A percentile compares a stretch with the other conserved stretches of the same genome.
Evolutionary conservation across 2,797 vertebrate species (phyloP).

Genomic region (Tinamus major): DNA sequence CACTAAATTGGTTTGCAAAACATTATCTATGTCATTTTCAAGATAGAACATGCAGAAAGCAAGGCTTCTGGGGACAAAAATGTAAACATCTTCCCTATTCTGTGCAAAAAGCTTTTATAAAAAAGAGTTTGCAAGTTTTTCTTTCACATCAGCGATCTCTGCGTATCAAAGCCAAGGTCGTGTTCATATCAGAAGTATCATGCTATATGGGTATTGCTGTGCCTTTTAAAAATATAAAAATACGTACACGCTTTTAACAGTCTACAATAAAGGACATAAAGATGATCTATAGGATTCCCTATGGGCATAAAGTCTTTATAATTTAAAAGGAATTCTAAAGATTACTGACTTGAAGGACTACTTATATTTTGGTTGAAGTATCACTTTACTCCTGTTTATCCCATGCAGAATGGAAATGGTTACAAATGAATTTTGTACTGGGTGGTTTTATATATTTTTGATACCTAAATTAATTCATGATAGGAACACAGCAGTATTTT

Average conservation of each 20-base stretch:
- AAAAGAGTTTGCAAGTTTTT: slow-evolving; percentile 70
- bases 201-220: slow-evolving; percentile 68
- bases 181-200: slow-evolving; percentile 68
- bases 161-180: slow-evolving; percentile 66
- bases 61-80: slow-evolving; percentile 68
- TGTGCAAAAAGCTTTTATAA: slow-evolving; percentile 69
- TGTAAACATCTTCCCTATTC: slow-evolving; percentile 70
- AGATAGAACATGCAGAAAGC: slow-evolving; percentile 60
- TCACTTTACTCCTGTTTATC: not conserved
- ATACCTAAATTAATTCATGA: slow-evolving; percentile 2
- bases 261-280: slow-evolving; percentile 53
- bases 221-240: slow-evolving; percentile 75
- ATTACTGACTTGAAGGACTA: not conserved
- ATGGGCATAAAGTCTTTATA: slow-evolving; percentile 22
- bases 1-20: slow-evolving; percentile 35
- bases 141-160: slow-evolving; percentile 72
- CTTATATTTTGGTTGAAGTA: not conserved
- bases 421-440: not conserved
- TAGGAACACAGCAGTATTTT: slow-evolving; percentile 34
- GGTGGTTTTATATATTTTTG: not conserved
- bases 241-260: slow-evolving; percentile 68
- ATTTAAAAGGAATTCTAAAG: slow-evolving; percentile 38
- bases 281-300: slow-evolving; percentile 51
- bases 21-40: slow-evolving; percentile 46
- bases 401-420: not conserved